Evolutionary conservation across 2,888 invertebrate genomes (phyloP), one percentile per base, ranked within the genome.

Genomic region (Tinea pellionella): DNA sequence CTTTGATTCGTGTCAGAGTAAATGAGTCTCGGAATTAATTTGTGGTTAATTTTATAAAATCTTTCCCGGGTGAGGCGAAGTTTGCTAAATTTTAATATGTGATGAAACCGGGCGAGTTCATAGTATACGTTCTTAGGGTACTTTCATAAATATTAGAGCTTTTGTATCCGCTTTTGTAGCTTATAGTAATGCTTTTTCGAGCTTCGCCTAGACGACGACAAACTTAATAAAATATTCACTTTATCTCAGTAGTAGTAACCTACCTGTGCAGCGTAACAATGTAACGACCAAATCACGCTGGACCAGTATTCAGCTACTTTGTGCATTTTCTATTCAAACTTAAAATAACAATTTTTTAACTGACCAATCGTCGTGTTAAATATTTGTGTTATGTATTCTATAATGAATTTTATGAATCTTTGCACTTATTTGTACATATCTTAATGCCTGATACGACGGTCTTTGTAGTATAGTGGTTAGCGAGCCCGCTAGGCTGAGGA

Each of bases 191-290:
- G 47, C 47, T 47, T 13, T 47, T 47, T 47, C 47, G 16, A 16
- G 47, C 16, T 47, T 47, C 47, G 47, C 13, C 47, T 47, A 47
- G 47, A 47, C 16, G 15, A 47, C 16, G 47, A 47, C 15, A 15
- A 16, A 47, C 15, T 47, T 47, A 47, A 47, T 47, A 47, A 47
- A 47, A 47, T 47, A 47, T 16, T 47, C 47, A 47, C 47, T 47
- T 47, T 47, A 47, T 47, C 47, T 47, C n/a, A n/a, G 47, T 47
- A n/a, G n/a, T n/a, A n/a, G n/a, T n/a, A n/a, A n/a, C n/a, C n/a
- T n/a, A 47, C 47, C 47, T 47, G n/a, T 4, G 47, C 9, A 47
- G 15, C 47, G n/a, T 47, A 47, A 47, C 16, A 47, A 13, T 13
- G 47, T 47, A 47, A 47, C 15, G 16, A 16, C 47, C 15, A 47